Conservation (phyloP, 2,888 invertebrate species). For the Thymelicus acteon region DNA sequence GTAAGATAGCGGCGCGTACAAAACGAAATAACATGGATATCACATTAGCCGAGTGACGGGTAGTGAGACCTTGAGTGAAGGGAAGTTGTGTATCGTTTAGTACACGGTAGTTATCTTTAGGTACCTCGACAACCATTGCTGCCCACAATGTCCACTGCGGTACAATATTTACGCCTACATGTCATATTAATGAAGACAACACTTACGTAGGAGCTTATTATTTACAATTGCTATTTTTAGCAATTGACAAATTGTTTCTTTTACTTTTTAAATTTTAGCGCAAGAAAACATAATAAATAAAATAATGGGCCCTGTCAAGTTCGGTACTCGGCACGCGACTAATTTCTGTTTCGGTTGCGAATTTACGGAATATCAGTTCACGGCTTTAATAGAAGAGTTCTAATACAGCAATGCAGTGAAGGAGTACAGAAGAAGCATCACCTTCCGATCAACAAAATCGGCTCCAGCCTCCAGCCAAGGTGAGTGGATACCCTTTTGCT, state of each 20-base stretch:
- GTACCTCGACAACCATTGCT: conserved; percentile 30
- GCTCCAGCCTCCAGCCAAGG: no score
- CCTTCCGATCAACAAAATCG: no score
- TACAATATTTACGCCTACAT: conserved; percentile 23
- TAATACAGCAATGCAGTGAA: no score
- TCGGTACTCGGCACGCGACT: no score
- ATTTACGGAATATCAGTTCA: no score
- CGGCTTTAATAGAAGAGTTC: no score
- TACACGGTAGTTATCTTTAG: conserved; percentile 35
- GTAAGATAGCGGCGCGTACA: conserved; percentile 75
- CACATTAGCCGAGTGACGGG: conserved; percentile 74
- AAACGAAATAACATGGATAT: conserved; percentile 78
- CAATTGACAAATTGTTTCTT: background rate
- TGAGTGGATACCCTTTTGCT: no score
- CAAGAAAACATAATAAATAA: background rate
- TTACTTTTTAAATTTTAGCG: background rate
- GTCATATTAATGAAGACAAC: conserved; percentile 16
- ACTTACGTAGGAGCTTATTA: background rate
- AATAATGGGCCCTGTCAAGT: no score
- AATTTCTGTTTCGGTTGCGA: no score
- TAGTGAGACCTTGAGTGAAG: conserved; percentile 51
- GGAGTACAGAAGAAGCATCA: no score
- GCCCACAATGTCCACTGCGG: conserved; percentile 11
- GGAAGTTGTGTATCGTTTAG: conserved; percentile 46
- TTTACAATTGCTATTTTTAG: conserved; percentile 7